phyloP scores from a whole-genome alignment of 2,888 invertebrate genomes.

The Asteroscopus sphinx region DNA sequence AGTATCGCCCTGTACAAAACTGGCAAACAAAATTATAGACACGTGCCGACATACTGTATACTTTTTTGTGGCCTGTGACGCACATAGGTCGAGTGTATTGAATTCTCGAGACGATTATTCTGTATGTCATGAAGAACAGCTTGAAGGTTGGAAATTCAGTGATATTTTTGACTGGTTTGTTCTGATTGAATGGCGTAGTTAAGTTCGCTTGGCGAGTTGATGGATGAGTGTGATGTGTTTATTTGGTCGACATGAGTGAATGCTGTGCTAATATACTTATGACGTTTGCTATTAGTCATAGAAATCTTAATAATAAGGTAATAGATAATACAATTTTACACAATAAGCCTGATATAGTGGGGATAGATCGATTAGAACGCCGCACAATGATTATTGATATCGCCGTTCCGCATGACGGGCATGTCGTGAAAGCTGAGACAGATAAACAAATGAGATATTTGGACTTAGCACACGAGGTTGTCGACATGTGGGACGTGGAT shows the following conservation, averaged over 20 bases:
- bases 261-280: conserved; percentile 7
- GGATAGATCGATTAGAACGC: no score
- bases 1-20: conserved; percentile 64
- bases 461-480: no score
- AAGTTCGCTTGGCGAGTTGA: conserved; percentile 5
- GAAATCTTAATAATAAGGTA: no score
- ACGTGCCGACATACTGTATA: conserved; percentile 46
- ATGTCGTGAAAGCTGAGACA: no score
- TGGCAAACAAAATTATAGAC: conserved; percentile 55
- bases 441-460: no score
- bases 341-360: no score
- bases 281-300: no score
- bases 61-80: conserved; percentile 57
- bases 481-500: no score
- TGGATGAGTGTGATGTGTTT: conserved; percentile 31
- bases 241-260: conserved; percentile 20
- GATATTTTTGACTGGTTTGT: conserved; percentile 4
- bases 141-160: conserved; percentile 24
- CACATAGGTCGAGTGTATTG: conserved; percentile 41
- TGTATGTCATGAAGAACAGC: conserved; percentile 31
- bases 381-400: no score
- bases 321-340: no score
- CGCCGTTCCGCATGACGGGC: no score
- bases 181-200: conserved; percentile 34
- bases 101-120: conserved; percentile 35